Conservation (phyloP, 2,888 invertebrate genomes). For the Pheosia tremula region DNA sequence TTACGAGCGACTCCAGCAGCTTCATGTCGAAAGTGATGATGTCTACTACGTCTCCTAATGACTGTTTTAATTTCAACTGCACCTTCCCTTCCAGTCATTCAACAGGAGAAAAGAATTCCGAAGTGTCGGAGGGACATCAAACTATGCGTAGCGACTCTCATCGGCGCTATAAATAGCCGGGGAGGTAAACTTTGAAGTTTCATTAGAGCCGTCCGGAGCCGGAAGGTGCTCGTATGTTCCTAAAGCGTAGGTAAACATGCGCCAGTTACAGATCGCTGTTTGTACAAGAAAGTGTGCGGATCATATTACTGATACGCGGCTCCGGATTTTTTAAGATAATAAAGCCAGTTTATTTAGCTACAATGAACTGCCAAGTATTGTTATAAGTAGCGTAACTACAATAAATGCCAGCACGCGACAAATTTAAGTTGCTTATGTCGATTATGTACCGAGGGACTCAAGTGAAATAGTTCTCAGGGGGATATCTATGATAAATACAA, state of each 20-base stretch:
- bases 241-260: constrained; percentile 1
- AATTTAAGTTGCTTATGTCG: background rate
- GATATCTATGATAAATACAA: no score
- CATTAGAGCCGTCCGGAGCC: background rate
- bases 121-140: constrained; percentile 1
- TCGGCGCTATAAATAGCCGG: background rate
- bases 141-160: background rate
- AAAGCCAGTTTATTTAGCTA: background rate
- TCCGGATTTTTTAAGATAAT: background rate
- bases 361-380: background rate
- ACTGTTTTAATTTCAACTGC: background rate
- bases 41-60: background rate
- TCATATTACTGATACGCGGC: constrained; percentile 1
- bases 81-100: background rate
- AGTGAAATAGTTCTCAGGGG: no score
- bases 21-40: background rate
- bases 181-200: constrained; percentile 6
- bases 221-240: background rate
- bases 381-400: no score
- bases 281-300: background rate
- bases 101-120: background rate
- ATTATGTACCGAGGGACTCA: no score
- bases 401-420: background rate
- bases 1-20: background rate
- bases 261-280: background rate